A percentile compares a stretch with the other conserved stretches of the same genome.
These are phyloP conservation scores for Muschampia plurimacula DNA, from an alignment of 2,888 invertebrate genomes.

Conservation along the genomic window DNA sequence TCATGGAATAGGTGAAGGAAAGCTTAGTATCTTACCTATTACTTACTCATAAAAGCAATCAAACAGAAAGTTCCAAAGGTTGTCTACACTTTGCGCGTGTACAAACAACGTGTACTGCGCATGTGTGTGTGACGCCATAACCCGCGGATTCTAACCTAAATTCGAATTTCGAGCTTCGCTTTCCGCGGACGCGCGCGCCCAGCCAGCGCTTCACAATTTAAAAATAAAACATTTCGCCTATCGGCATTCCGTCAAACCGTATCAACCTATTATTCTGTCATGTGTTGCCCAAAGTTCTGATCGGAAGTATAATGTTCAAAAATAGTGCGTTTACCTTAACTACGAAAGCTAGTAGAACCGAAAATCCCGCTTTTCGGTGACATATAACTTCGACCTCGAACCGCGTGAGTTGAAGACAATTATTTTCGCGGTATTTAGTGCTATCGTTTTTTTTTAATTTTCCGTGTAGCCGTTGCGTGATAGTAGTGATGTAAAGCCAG, in stretches of 20 bases:
- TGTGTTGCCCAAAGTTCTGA: conserved; percentile 32
- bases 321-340: conserved; percentile 59
- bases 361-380: conserved; percentile 67
- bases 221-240: conserved; percentile 69
- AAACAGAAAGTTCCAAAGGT: conserved; percentile 26
- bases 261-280: conserved; percentile 37
- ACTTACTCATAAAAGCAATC: not conserved
- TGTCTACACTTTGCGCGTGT: conserved; percentile 63
- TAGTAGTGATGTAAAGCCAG: conserved; percentile 34
- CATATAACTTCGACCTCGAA: conserved; percentile 57
- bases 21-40: not conserved
- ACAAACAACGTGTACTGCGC: conserved; percentile 60
- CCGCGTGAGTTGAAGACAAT: conserved; percentile 41
- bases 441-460: conserved; percentile 33
- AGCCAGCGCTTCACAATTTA: conserved; percentile 72
- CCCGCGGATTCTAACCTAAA: conserved; percentile 81
- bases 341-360: conserved; percentile 50
- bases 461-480: conserved; percentile 15
- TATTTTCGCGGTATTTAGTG: conserved; percentile 48
- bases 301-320: conserved; percentile 62
- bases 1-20: not conserved
- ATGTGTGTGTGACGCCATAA: conserved; percentile 76
- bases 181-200: conserved; percentile 72
- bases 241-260: conserved; percentile 41
- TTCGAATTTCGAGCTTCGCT: conserved; percentile 72